Evolutionary conservation across 2,888 invertebrate species (phyloP), one percentile per base, ranked within the genome.

Genomic region (Tetranychus truncatus): DNA sequence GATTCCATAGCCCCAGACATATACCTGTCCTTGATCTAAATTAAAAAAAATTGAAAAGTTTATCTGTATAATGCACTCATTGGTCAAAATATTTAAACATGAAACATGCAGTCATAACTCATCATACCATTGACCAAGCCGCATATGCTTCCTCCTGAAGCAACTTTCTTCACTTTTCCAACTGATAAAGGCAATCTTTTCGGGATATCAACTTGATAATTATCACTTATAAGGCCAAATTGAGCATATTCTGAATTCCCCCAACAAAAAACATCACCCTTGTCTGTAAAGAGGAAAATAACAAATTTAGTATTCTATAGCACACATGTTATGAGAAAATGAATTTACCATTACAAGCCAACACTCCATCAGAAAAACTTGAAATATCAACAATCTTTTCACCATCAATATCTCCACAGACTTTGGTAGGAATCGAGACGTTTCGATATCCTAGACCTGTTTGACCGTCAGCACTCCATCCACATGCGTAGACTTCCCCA

Each of bases 401-500:
- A 21, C 87, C 87, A 74, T 88, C 86, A 75, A 95, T 87, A 81
- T 95, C 95, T 0, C 95, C 96, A 73, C 80, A 79, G 77, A 87
- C 85, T 2, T 89, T 88, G 3, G 78, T 76, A 15, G 82, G 82
- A 24, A 55, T 76, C 24, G 79, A 79, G 5, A 79, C 78, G 65
- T 78, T 79, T 24, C 81, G 78, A 76, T 81, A 84, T 1, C 82
- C 82, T 44, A 78, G 45, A 67, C 80, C 95, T 0, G 93, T 92
- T 84, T 96, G 96, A 0, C 97, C 97, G 83, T 96, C 95, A 0
- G 92, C 90, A 46, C 95, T 91, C 89, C 93, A 91, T 0, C 97
- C 96, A 83, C 92, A 95, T 0, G 90, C 87, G 81, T 87, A 94
- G 5, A 96, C 89, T 79, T 87, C 86, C 1, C 96, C 95, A 34